phyloP scores from a whole-genome alignment of 1,140 invertebrate genomes.

The Thaumetopoea pityocampa region DNA sequence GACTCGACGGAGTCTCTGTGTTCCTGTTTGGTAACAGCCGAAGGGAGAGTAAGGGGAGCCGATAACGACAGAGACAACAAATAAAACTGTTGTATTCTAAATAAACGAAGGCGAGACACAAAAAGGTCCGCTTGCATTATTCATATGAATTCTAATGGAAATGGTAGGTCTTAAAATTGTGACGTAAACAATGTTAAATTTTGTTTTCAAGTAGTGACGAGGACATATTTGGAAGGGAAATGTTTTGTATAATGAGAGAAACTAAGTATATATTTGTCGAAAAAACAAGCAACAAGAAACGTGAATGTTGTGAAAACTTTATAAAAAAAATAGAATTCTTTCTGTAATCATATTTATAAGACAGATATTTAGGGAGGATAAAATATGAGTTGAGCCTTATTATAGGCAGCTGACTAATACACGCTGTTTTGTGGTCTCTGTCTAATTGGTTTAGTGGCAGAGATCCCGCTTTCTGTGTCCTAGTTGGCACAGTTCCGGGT shows the following conservation, averaged over 20 bases:
- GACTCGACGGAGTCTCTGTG: background rate
- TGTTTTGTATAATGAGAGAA: slow-evolving; percentile 22
- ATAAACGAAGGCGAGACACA: slow-evolving; percentile 23
- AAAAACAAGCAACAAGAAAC: no score
- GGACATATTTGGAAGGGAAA: slow-evolving; percentile 4
- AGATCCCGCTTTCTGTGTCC: no score
- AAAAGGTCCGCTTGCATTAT: slow-evolving; percentile 37
- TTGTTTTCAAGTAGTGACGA: slow-evolving; percentile 23
- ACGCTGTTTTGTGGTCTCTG: no score
- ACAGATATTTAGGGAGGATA: no score
- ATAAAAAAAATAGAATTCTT: no score
- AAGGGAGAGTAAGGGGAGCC: slow-evolving; percentile 5
- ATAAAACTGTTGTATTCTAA: slow-evolving; percentile 22
- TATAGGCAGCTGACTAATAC: no score
- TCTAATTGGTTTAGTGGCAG: no score
- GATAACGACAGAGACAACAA: slow-evolving; percentile 25
- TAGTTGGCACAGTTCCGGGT: no score
- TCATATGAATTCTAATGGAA: slow-evolving; percentile 36
- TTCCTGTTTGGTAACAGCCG: slow-evolving; percentile 4
- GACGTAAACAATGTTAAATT: slow-evolving; percentile 28
- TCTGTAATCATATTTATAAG: no score
- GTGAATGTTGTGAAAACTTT: no score
- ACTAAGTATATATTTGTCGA: slow-evolving; percentile 10
- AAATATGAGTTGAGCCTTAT: no score
- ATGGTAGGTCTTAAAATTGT: slow-evolving; percentile 33